Evolutionary conservation across 2,113 vertebrate genomes (phyloP), one percentile per base, ranked within the genome.

Genomic region (Setophaga kirtlandii): DNA sequence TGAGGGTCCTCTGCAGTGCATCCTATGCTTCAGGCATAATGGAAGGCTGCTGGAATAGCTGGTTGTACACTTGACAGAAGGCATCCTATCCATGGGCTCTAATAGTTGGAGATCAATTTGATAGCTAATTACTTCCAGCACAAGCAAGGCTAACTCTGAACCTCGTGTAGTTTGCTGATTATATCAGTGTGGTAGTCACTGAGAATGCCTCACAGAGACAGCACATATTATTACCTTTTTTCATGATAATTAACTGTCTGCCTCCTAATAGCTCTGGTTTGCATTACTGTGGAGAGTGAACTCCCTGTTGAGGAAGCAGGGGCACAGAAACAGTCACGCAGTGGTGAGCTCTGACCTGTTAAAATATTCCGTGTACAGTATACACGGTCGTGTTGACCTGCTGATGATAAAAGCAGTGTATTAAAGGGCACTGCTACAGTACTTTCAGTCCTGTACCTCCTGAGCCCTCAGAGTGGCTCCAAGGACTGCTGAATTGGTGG

Each of bases 201-300:
- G 75, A 67, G 52, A 87, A 83, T 42, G 78, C 37, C 64, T 80
- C 75, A 63, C 49, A 60, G 0, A 82, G 90, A 86, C 79, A 86
- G 85, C 44, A 85, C 47, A 12, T 94, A 80, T 87, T 90, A 67
- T 79, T 95, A 90, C 62, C 68, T 81, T 86, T 93, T 84, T 55
- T 37, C 42, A 39, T 68, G 50, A 86, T 67, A 86, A 92, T 95
- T 94, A 91, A 52, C 92, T 90, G 47, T 77, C 82, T 94, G 44
- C 60, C 52, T 94, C 68, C 35, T 86, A 78, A 93, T 67, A 81
- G 47, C 68, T 77, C 64, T 83, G 23, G 31, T 95, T 90, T 93
- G 60, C 71, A 53, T 88, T 77, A 18, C 55, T 46, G 50, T 75
- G 68, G 60, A 76, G 39, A 76, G 39, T 12, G 17, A 90, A 23